phyloP scores from a whole-genome alignment of 53 echinoderm and acorn worm species.

The Stichopus horrens region DNA sequence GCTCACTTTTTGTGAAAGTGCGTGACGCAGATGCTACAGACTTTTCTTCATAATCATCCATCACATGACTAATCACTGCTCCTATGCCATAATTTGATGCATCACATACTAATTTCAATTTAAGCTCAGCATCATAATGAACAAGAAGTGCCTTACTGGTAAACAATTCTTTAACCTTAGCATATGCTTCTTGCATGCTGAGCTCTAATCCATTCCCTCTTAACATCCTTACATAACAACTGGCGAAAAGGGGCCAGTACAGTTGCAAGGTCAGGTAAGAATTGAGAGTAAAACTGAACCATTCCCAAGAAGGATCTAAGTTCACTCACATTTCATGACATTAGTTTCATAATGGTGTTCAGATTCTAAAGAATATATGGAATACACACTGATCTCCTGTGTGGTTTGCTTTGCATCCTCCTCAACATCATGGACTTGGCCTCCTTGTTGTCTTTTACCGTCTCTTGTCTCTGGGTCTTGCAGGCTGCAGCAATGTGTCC shows the following conservation, averaged over 20 bases:
- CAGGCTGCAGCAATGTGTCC: too few species aligned
- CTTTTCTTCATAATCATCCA: constrained; percentile 51
- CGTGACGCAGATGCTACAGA: constrained; percentile 54
- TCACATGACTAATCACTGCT: constrained; percentile 45
- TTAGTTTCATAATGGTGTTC: constrained; percentile 9
- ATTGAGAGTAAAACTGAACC: constrained; percentile 52
- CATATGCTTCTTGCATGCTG: constrained; percentile 44
- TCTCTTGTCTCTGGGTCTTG: too few species aligned
- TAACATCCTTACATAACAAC: neutral
- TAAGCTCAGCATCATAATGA: constrained; percentile 50
- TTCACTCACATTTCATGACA: constrained; percentile 32
- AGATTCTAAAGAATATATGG: neutral
- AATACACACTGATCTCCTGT: neutral
- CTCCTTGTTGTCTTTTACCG: neutral
- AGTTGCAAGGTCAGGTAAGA: constrained; percentile 35
- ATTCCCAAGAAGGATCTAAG: constrained; percentile 42
- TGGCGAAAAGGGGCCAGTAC: neutral
- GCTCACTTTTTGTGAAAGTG: constrained; percentile 42
- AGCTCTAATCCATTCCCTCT: constrained; percentile 25
- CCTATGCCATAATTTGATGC: constrained; percentile 50
- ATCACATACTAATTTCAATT: constrained; percentile 55
- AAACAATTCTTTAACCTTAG: neutral
- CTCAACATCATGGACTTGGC: neutral
- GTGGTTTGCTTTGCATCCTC: constrained; percentile 14
- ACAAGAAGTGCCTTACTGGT: constrained; percentile 51